phyloP scores from a whole-genome alignment of 2,113 vertebrate species.

The Nyctereutes procyonoides region DNA sequence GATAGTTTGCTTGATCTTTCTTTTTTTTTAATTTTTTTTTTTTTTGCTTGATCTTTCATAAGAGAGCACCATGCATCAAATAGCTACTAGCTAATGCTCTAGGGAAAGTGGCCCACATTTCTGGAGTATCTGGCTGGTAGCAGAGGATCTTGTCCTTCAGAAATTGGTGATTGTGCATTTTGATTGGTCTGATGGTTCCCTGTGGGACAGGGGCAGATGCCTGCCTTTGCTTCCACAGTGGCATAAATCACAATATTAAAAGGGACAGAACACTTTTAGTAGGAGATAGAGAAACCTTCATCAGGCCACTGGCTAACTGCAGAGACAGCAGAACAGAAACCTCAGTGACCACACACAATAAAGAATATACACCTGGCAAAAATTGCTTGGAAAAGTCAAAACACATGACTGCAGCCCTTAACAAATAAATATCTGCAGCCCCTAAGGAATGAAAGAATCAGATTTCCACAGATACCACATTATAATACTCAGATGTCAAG shows the following conservation, averaged over 20 bases:
- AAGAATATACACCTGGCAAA: slow-evolving; percentile 22
- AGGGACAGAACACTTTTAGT: not conserved
- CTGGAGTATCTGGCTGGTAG: not conserved
- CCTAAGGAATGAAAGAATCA: not conserved
- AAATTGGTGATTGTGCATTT: not conserved
- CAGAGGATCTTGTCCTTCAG: not conserved
- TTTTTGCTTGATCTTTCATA: not conserved
- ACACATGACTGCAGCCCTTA: not conserved
- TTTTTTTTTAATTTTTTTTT: too few species aligned
- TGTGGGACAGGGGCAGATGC: not conserved
- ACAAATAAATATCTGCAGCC: not conserved
- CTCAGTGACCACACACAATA: not conserved
- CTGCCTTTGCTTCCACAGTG: not conserved
- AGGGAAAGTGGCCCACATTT: not conserved
- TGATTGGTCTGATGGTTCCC: not conserved
- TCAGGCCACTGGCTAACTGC: not conserved
- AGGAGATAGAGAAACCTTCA: not conserved
- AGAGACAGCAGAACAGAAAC: slow-evolving; percentile 24
- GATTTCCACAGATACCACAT: not conserved
- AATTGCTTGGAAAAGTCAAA: slow-evolving; percentile 18
- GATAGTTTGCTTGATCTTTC: not conserved
- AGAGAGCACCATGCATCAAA: not conserved
- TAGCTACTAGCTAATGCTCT: not conserved
- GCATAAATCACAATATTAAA: not conserved
- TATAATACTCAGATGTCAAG: not conserved